Conservation (phyloP, 2,888 invertebrate genomes). For the Euplexia lucipara region DNA sequence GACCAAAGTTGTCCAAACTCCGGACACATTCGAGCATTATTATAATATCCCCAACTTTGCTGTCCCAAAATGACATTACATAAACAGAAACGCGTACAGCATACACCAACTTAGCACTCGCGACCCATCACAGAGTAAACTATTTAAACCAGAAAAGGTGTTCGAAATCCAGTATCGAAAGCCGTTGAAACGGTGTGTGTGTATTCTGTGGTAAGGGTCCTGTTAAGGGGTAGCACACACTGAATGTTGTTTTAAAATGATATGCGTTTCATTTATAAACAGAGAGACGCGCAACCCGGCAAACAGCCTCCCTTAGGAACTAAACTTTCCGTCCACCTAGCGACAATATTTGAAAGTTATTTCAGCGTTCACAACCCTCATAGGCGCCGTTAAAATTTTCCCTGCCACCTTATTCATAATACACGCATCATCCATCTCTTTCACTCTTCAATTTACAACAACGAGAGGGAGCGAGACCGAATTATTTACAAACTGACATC, state of each 20-base stretch:
- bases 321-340: conserved; percentile 90
- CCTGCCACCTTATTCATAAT: conserved; percentile 90
- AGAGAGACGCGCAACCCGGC: conserved; percentile 84
- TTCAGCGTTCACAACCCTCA: conserved; percentile 91
- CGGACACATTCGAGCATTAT: conserved; percentile 75
- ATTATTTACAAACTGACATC: conserved; percentile 89
- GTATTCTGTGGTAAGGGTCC: conserved; percentile 60
- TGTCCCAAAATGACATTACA: conserved; percentile 73
- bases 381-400: conserved; percentile 91
- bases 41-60: conserved; percentile 79
- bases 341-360: conserved; percentile 92
- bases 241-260: conserved; percentile 84
- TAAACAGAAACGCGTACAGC: conserved; percentile 68
- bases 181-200: neutral
- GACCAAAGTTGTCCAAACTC: conserved; percentile 73
- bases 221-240: conserved; percentile 70
- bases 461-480: conserved; percentile 72
- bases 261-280: conserved; percentile 90
- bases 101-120: conserved; percentile 41
- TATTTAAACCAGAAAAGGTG: neutral
- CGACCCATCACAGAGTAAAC: conserved; percentile 59
- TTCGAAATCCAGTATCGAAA: conserved; percentile 36
- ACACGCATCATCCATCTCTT: conserved; percentile 79
- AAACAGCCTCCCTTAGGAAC: conserved; percentile 88
- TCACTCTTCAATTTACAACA: conserved; percentile 61